Conservation (phyloP, 2,797 vertebrate genomes). For the Cynodonichthys magdalenae region DNA sequence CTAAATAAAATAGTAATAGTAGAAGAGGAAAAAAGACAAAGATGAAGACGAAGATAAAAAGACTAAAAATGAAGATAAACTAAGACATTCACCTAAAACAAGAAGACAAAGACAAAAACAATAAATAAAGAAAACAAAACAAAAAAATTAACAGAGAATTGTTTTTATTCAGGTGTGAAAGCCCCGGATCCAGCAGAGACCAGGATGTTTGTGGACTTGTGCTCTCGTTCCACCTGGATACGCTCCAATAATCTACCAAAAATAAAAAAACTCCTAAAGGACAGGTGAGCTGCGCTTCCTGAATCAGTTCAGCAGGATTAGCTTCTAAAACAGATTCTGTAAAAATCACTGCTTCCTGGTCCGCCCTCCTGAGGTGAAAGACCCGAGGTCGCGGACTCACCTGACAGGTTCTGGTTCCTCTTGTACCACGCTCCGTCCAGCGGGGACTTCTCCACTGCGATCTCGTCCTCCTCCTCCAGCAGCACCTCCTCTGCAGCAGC, state of each 20-base stretch:
- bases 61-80: too few species aligned
- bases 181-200: neutral
- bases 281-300: neutral
- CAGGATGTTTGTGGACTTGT: neutral
- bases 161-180: too few species aligned
- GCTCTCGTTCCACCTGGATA: neutral
- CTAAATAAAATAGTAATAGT: too few species aligned
- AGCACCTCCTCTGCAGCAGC: slow-evolving; percentile 91
- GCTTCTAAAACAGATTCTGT: slow-evolving; percentile 5
- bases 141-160: neutral
- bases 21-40: too few species aligned
- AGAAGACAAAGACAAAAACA: too few species aligned
- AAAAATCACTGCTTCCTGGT: too few species aligned
- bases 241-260: neutral
- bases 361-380: too few species aligned
- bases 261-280: neutral
- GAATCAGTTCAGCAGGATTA: neutral
- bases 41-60: too few species aligned
- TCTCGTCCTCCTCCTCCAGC: slow-evolving; percentile 96
- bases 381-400: slow-evolving; percentile 58
- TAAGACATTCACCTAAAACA: too few species aligned
- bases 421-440: slow-evolving; percentile 90
- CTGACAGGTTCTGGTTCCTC: slow-evolving; percentile 78
- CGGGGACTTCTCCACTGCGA: slow-evolving; percentile 94
- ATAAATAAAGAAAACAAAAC: neutral